Evolutionary conservation across 2,797 vertebrate species (phyloP).

Genomic region (Mus caroli): DNA sequence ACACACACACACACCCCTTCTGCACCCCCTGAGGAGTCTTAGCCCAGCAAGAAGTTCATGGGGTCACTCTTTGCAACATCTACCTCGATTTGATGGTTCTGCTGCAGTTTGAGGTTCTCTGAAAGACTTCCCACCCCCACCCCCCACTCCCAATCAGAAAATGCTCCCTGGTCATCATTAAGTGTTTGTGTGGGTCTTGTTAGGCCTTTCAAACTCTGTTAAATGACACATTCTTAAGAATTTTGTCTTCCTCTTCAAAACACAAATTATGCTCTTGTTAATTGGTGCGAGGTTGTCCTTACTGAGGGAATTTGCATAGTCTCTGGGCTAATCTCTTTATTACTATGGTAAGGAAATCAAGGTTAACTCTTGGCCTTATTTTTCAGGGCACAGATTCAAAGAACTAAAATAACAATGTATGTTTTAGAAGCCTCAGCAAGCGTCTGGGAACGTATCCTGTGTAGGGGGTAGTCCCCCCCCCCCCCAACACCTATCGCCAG

Average conservation of each 20-base stretch:
- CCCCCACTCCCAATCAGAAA: not conserved
- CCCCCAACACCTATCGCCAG: not conserved
- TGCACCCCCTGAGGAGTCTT: no score
- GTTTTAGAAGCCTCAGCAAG: constrained; percentile 10
- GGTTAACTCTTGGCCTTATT: constrained; percentile 14
- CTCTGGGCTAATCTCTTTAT: not conserved
- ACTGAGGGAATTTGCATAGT: constrained; percentile 21
- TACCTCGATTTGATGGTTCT: not conserved
- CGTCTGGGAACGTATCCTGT: constrained; percentile 2
- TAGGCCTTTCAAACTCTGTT: constrained; percentile 7
- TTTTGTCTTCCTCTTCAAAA: constrained; percentile 1
- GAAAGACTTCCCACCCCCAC: not conserved
- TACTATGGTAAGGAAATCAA: constrained; percentile 56
- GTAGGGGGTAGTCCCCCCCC: not conserved
- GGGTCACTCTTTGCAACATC: not conserved
- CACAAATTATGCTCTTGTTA: constrained; percentile 32
- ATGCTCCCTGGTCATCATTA: not conserved
- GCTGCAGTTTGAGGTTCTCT: not conserved
- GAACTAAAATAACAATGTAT: constrained; percentile 61
- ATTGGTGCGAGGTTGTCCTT: constrained; percentile 50
- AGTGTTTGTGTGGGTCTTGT: constrained; percentile 17
- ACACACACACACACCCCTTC: not conserved
- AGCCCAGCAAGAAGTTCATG: not conserved
- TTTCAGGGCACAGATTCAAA: constrained; percentile 47
- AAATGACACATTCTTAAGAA: constrained; percentile 15